A percentile compares a stretch with the other conserved stretches of the same genome.
These are phyloP conservation scores for Fratercula arctica DNA, from an alignment of 2,797 vertebrate species.

Conservation along the genomic window DNA sequence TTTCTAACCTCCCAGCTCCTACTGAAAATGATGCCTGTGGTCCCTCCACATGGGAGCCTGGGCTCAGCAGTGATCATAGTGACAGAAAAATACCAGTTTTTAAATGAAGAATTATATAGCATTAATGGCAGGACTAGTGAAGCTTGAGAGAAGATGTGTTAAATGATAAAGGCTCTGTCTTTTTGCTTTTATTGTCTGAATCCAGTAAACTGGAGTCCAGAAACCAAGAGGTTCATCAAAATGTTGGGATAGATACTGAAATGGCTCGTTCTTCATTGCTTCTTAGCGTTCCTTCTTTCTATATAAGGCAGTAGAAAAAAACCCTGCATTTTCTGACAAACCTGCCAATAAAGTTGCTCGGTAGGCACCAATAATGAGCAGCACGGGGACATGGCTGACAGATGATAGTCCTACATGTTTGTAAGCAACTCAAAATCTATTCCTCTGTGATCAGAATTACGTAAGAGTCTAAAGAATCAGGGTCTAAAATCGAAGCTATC, in stretches of 20 bases:
- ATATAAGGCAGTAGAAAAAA: background rate
- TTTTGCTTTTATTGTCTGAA: background rate
- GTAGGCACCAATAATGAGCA: background rate
- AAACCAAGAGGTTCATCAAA: background rate
- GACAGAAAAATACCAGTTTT: background rate
- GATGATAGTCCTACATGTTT: conserved; percentile 5
- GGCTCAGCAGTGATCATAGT: background rate
- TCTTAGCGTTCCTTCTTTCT: background rate
- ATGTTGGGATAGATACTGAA: background rate
- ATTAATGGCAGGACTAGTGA: background rate
- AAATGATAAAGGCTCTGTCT: background rate
- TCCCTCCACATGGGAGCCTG: background rate
- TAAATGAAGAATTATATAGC: background rate
- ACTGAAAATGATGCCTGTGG: background rate
- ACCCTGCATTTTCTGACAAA: background rate
- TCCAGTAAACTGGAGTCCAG: background rate
- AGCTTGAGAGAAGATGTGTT: background rate
- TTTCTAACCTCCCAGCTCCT: background rate
- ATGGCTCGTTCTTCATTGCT: background rate
- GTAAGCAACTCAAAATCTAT: conserved; percentile 26
- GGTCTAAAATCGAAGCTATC: background rate
- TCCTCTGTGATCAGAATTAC: background rate
- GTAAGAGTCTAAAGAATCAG: background rate
- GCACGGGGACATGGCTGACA: background rate
- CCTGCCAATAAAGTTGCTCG: background rate